Conservation (phyloP, 2,888 invertebrate genomes). For the Stomorhina lunata region DNA sequence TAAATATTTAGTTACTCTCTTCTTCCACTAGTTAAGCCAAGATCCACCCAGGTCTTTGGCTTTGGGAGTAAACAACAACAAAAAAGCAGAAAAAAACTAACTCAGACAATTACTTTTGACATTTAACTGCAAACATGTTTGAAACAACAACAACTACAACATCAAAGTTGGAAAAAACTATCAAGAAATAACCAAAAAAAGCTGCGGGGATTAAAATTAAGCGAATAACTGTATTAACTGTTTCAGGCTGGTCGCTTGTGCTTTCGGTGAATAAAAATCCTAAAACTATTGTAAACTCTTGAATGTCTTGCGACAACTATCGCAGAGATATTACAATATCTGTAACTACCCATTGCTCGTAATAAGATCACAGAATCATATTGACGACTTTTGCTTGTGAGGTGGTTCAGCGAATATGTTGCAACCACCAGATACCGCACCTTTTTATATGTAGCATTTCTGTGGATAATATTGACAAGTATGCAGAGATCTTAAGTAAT, state of each 20-base stretch:
- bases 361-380: conserved; percentile 44
- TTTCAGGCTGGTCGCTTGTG: conserved; percentile 14
- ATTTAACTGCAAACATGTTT: conserved; percentile 66
- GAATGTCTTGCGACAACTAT: conserved; percentile 45
- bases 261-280: background rate
- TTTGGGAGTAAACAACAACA: conserved; percentile 47
- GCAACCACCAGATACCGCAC: conserved; percentile 59
- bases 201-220: conserved; percentile 74
- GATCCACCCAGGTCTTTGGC: conserved; percentile 59
- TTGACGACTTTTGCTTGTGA: conserved; percentile 19
- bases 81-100: conserved; percentile 38
- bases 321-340: conserved; percentile 26
- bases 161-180: conserved; percentile 3
- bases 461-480: conserved; percentile 21
- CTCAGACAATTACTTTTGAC: conserved; percentile 68
- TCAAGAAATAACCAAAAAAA: conserved; percentile 52
- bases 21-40: conserved; percentile 22
- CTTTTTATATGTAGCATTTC: conserved; percentile 35
- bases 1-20: conserved; percentile 6
- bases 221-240: conserved; percentile 73
- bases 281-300: conserved; percentile 1
- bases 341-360: conserved; percentile 1
- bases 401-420: conserved; percentile 39
- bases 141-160: conserved; percentile 10
- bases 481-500: conserved; percentile 24